phyloP scores from a whole-genome alignment of 2,888 invertebrate species.

The Hipparchia sbordonii region DNA sequence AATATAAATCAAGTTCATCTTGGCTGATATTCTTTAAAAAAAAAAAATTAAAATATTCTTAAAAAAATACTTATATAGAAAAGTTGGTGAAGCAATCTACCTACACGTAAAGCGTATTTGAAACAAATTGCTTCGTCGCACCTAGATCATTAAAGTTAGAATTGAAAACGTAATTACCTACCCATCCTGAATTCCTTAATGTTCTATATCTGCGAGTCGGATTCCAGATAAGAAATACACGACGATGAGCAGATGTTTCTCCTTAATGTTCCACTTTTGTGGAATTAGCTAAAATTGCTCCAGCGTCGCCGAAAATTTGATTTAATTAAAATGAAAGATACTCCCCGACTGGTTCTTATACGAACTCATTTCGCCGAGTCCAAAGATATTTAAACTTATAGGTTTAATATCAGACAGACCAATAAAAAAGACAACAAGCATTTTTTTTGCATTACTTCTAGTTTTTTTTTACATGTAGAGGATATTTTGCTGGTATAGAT shows the following conservation, averaged over 20 bases:
- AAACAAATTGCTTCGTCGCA: background rate
- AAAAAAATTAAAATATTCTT: background rate
- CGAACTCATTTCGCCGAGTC: background rate
- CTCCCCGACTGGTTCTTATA: background rate
- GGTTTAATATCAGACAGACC: background rate
- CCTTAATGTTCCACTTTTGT: conserved; percentile 20
- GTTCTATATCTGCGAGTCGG: background rate
- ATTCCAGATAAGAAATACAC: conserved; percentile 21
- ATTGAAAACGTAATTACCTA: background rate
- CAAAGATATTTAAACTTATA: background rate
- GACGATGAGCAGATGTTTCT: conserved; percentile 28
- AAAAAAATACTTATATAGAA: background rate
- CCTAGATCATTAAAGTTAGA: background rate
- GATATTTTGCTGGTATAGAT: too few relatives aligned
- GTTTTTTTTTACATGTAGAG: too few relatives aligned
- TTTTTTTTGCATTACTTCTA: too few relatives aligned
- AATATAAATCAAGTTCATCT: too few relatives aligned
- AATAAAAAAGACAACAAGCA: background rate
- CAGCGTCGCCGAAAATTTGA: conserved; percentile 9
- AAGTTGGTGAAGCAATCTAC: background rate
- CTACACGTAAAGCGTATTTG: background rate
- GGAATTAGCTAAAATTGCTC: conserved; percentile 20
- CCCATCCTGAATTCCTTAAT: background rate
- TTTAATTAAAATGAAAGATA: conserved; percentile 23
- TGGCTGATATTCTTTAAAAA: background rate